Evolutionary conservation across 2,888 invertebrate species (phyloP).

Genomic region (Leucoma salicis): DNA sequence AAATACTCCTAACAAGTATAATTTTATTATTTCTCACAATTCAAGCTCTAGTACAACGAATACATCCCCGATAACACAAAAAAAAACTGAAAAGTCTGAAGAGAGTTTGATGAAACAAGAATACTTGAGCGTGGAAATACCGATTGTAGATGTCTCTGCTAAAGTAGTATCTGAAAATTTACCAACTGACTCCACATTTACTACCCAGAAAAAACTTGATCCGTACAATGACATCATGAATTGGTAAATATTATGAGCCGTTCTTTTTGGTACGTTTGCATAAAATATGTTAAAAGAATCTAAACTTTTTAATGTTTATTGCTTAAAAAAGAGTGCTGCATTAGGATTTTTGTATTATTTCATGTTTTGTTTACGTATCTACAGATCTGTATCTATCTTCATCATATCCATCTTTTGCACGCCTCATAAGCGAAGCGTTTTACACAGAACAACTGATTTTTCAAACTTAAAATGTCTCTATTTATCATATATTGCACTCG

Average conservation of each 20-base stretch:
- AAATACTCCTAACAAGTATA: too few relatives aligned
- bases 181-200: slow-evolving; percentile 15
- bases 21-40: too few relatives aligned
- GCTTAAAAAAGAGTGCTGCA: background rate
- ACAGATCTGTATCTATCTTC: too few relatives aligned
- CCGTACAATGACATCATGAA: slow-evolving; percentile 56
- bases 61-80: slow-evolving; percentile 2
- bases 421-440: too few relatives aligned
- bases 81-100: background rate
- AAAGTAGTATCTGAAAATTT: slow-evolving; percentile 26
- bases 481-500: too few relatives aligned
- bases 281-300: too few relatives aligned
- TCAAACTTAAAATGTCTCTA: too few relatives aligned
- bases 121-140: slow-evolving; percentile 51
- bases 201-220: slow-evolving; percentile 48
- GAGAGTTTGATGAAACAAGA: slow-evolving; percentile 12
- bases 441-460: too few relatives aligned
- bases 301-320: background rate
- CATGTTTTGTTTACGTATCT: too few relatives aligned
- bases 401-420: too few relatives aligned
- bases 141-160: slow-evolving; percentile 60
- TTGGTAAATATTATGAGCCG: slow-evolving; percentile 40
- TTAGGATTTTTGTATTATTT: too few relatives aligned
- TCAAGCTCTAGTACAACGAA: slow-evolving; percentile 1
- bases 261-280: too few relatives aligned